Evolutionary conservation across 2,888 invertebrate species (phyloP), one percentile per base, ranked within the genome.

Genomic region (Ophion ellenae): DNA sequence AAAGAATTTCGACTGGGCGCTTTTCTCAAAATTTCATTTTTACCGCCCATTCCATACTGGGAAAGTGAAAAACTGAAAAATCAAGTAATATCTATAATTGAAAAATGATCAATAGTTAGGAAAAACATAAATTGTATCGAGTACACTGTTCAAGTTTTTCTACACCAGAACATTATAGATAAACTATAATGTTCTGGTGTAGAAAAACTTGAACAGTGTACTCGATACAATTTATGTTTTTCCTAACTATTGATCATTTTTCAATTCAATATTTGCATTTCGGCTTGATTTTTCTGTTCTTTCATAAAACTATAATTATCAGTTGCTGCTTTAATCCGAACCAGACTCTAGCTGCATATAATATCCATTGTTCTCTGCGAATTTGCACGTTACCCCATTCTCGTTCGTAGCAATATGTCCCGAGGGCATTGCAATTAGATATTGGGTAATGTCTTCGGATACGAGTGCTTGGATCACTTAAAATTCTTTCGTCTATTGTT

Each of bases 391-490:
- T 80, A 40, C 45, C 66, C n/a, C 57, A 61, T 11, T 61, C 9
- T 66, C 69, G 70, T 70, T 79, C 40, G 28, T 63, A 63, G 32
- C 47, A 69, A 69, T 83, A 66, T 57, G n/a, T 78, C 64, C 24
- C 2, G 57, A 14, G 40, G 61, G 10, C 53, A 73, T 57, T 64
- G 17, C 20, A 61, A 81, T 66, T 67, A 47, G 5, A 57, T 11
- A 53, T 73, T 74, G 28, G 11, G 45, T 14, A 53, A 71, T 70
- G 45, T 66, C 64, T 69, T 57, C 63, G 47, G 20, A 47, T 84
- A 71, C 74, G 64, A 83, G 77, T 86, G 74, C 67, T 74, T 61
- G 32, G 36, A 32, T 53, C 75, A 78, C 71, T 84, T 77, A 14
- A 71, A 64, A 73, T 63, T 73, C 67, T 73, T 73, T 69, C 32